A percentile compares a stretch with the other conserved stretches of the same genome.
Conservation (phyloP, 2,888 invertebrate species). For the Isoperla grammatica region DNA sequence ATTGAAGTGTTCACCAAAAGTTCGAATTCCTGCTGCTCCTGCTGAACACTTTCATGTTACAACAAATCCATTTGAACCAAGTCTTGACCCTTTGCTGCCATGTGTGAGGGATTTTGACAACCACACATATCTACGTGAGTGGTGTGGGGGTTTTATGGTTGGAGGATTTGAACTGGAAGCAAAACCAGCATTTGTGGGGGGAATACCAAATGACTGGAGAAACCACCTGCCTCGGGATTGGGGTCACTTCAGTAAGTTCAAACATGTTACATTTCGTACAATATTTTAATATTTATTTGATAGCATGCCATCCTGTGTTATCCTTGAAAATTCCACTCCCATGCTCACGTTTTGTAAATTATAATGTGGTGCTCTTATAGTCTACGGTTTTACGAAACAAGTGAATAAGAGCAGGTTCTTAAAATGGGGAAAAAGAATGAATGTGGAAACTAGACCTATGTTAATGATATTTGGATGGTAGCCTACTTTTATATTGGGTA, state of each 20-base stretch:
- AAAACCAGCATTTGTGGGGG: conserved; percentile 54
- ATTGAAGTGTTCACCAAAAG: conserved; percentile 50
- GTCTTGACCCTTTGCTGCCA: conserved; percentile 44
- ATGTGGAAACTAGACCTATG: no score
- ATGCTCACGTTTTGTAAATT: no score
- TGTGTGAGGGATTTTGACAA: conserved; percentile 62
- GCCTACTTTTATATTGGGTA: no score
- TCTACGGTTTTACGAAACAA: no score
- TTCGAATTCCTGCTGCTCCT: conserved; percentile 63
- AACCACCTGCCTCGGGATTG: conserved; percentile 52
- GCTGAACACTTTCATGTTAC: conserved; percentile 63
- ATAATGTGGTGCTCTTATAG: no score
- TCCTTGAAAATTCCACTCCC: no score
- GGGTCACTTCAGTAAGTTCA: conserved; percentile 55
- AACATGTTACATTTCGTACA: no score
- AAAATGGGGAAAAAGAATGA: no score
- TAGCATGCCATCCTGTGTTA: no score
- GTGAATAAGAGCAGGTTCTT: no score
- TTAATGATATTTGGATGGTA: no score
- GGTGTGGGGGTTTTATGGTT: conserved; percentile 53
- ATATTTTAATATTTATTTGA: no score
- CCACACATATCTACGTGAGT: conserved; percentile 55
- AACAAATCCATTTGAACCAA: conserved; percentile 45
- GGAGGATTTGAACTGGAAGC: conserved; percentile 63
- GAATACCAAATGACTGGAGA: conserved; percentile 48